Percentiles rank a stretch among this genome's conserved stretches.
Conservation (phyloP, 2,888 invertebrate species). For the Dolichopus griseipennis region DNA sequence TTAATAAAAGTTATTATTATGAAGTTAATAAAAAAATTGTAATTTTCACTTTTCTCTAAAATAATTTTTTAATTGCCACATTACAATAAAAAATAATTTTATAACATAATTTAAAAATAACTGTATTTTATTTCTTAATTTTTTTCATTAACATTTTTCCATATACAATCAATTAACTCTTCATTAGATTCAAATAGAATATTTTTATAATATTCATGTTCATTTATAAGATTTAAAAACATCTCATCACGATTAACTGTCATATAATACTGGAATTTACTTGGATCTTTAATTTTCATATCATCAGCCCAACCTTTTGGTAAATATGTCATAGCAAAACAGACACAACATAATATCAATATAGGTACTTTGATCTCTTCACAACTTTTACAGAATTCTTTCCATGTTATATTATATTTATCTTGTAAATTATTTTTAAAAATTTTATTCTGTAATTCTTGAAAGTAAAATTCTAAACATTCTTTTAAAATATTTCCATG, state of each 20-base stretch:
- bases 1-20: too few species aligned
- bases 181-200: slow-evolving; percentile 15
- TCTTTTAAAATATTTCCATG: slow-evolving; percentile 33
- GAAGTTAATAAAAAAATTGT: too few species aligned
- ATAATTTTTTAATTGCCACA: too few species aligned
- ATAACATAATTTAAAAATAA: too few species aligned
- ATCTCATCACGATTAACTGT: slow-evolving; percentile 31
- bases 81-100: too few species aligned
- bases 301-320: slow-evolving; percentile 33
- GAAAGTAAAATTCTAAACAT: slow-evolving; percentile 44
- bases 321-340: slow-evolving; percentile 39
- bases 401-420: slow-evolving; percentile 30
- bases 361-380: slow-evolving; percentile 34
- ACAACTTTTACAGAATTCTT: slow-evolving; percentile 36
- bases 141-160: not conserved
- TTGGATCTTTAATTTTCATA: slow-evolving; percentile 34
- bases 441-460: slow-evolving; percentile 28
- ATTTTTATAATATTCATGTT: slow-evolving; percentile 12
- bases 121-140: too few species aligned
- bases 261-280: slow-evolving; percentile 39
- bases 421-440: slow-evolving; percentile 13
- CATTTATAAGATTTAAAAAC: slow-evolving; percentile 9
- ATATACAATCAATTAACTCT: slow-evolving; percentile 15
- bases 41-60: too few species aligned
- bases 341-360: slow-evolving; percentile 35